Percentiles rank a stretch among this genome's conserved stretches.
phyloP scores from a whole-genome alignment of 2,113 vertebrate genomes.

The Psittacara wagleri region DNA sequence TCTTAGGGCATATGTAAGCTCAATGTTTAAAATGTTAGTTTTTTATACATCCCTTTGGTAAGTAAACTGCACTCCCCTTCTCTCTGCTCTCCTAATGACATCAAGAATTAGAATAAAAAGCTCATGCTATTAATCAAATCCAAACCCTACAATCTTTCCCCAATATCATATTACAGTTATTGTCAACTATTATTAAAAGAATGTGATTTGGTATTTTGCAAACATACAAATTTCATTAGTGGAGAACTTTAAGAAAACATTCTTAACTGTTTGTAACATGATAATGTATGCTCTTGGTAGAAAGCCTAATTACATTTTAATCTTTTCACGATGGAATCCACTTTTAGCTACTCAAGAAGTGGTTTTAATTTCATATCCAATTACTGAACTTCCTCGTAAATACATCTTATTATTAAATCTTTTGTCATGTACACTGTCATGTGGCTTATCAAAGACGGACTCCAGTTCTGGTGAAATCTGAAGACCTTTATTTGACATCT shows the following conservation, averaged over 20 bases:
- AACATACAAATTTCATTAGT: background rate
- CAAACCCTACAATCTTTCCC: background rate
- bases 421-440: background rate
- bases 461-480: no score
- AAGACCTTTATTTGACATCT: no score
- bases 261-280: background rate
- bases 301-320: background rate
- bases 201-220: background rate
- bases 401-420: background rate
- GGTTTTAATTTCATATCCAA: background rate
- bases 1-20: background rate
- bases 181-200: background rate
- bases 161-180: background rate
- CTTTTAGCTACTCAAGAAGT: background rate
- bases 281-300: background rate
- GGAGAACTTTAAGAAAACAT: background rate
- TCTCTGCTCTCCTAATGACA: background rate
- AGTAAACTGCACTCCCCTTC: background rate
- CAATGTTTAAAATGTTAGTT: background rate
- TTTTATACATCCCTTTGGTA: background rate
- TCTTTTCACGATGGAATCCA: background rate
- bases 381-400: background rate
- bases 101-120: background rate
- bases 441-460: no score
- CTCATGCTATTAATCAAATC: background rate